Base-by-base conservation (phyloP, 2,888 invertebrate genomes). In the Dascillus cervinus region DNA sequence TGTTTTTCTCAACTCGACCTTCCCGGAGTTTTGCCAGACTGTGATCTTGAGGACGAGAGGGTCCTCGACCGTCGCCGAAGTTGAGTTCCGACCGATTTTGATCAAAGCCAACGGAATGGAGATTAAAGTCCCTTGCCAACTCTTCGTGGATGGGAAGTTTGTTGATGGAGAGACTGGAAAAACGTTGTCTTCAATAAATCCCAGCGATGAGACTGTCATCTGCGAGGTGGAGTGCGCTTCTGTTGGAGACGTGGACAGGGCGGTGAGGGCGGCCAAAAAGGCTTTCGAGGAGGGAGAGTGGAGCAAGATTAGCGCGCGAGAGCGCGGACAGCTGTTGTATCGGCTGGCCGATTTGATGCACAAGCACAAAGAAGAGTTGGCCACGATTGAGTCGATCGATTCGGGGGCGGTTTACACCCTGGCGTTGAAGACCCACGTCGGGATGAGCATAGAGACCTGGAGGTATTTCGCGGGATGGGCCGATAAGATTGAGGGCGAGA, bases 361-460 rank as follows among this genome's bases (percentile, higher is more conserved):
- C 41, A 69, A 87, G 52, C 83, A 94, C 62, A 89, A 88, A 58
- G 94, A 95, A 59, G 95, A 97, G 56, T 64, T 97, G 46, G 96
- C 96, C 0, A 95, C 94, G 0, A 78, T 97, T 11, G 96, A 97
- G 58, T 78, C 84, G 0, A 72, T 95, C 1, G 96, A 96, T 64
- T 91, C 92, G 0, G 96, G 96, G 1, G 96, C 96, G 0, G 96
- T 97, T 0, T 97, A 96, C 66, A 96, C 96, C 0, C 67, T 97
- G 25, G 96, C 96, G 0, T 62, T 96, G 9, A 97, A 97, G 62
- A 96, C 96, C 0, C 96, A 96, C 65, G 73, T 97, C 3, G 96
- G 96, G 32, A 96, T 97, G 96, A 94, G 94, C 9, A 91, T 96
- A 28, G 94, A 95, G 56, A 91, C 91, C 0, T 95, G 94, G 89